Base-by-base conservation (phyloP, 2,888 invertebrate species). In the Anthoptus insignis region DNA sequence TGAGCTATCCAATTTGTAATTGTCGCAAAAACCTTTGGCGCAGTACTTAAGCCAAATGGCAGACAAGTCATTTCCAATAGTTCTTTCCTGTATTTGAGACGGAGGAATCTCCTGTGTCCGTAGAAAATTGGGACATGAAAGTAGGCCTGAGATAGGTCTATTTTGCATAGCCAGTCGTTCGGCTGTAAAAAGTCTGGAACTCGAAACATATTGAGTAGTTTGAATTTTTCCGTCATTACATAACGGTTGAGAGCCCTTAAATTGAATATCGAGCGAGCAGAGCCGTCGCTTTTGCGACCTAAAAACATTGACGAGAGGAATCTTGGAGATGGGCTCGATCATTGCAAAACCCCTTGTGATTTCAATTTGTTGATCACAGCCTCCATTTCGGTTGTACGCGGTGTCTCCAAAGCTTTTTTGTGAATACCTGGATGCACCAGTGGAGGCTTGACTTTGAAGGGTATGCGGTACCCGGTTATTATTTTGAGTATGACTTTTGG, bases 291-390 rank as follows among this genome's bases (percentile, higher is more conserved):
- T 39, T 54, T 54, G n/a, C 21, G 37, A 22, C 34, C 54, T n/a
- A 54, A 54, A 37, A 54, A 54, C 54, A 54, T 54, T 22, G 34
- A 22, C n/a, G 54, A 54, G n/a, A 54, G 21, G 19, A 54, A 54
- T 14, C 54, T 54, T 37, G 54, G 54, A n/a, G 24, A 22, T 21
- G 27, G 27, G 7, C 27, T 4, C 4, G 7, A 4, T 27, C 27
- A 7, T 27, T 27, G 5, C 7, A 27, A 7, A 27, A 27, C 27
- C 4, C 27, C 27, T 7, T 27, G 27, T 6, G 4, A 4, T 27
- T 7, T 27, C 27, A 27, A 6, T 27, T 27, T 27, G 27, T 27
- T 7, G 27, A 27, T 27, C 7, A 27, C 7, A 7, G 4, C 5
- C 27, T 7, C 27, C 27, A 27, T 27, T 27, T 27, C 27, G 27